Conservation (phyloP, 2,797 vertebrate genomes). For the Heteromormyrus szaboi region DNA sequence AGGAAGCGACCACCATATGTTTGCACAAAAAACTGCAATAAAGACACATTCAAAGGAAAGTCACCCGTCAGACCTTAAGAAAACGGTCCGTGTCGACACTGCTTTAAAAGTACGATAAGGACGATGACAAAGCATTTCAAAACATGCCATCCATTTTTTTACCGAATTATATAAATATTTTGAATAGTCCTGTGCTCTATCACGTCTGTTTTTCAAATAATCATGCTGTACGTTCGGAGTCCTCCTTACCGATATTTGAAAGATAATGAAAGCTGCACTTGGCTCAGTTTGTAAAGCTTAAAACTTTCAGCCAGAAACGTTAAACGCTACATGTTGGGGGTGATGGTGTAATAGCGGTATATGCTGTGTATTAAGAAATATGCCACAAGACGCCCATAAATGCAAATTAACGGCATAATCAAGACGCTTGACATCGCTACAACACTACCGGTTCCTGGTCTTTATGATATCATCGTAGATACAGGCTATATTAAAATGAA, state of each 20-base stretch:
- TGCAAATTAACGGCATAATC: neutral
- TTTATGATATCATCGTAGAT: neutral
- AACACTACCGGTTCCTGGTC: neutral
- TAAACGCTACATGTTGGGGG: neutral
- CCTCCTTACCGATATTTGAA: neutral
- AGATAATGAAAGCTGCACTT: neutral
- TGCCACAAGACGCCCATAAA: neutral
- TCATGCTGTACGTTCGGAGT: neutral
- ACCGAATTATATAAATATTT: neutral
- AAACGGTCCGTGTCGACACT: conserved; percentile 1
- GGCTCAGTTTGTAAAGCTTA: neutral
- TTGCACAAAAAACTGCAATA: conserved; percentile 19
- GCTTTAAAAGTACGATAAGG: conserved; percentile 8
- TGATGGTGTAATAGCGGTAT: neutral
- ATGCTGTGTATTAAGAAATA: neutral
- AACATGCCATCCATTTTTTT: neutral
- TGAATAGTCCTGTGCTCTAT: neutral
- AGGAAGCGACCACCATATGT: conserved; percentile 22
- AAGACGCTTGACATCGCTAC: neutral
- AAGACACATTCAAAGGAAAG: conserved; percentile 15
- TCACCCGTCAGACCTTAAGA: neutral
- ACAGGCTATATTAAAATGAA: neutral
- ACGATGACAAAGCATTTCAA: neutral
- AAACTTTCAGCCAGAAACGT: neutral
- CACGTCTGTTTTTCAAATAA: neutral